These are phyloP conservation scores for Pardalotus punctatus DNA, from an alignment of 2,113 vertebrate genomes.

Conservation along the genomic window DNA sequence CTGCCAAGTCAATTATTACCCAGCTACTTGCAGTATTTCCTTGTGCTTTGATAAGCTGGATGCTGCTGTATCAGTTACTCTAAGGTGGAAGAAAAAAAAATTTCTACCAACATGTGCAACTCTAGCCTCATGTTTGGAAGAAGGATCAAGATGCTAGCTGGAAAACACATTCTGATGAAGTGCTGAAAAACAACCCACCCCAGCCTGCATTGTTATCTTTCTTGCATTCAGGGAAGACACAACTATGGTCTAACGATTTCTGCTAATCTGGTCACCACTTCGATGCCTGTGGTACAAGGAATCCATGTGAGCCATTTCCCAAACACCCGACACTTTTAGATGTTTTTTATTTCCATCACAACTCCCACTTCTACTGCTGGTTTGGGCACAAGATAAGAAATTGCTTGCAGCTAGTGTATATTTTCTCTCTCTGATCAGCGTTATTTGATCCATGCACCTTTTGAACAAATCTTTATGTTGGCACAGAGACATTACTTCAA, in stretches of 20 bases:
- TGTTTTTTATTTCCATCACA: not conserved
- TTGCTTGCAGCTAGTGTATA: not conserved
- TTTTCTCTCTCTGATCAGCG: not conserved
- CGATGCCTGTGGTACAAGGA: not conserved
- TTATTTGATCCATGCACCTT: not conserved
- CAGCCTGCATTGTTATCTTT: not conserved
- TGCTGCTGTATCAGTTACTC: not conserved
- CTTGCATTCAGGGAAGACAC: slow-evolving; percentile 4
- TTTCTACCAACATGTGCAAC: not conserved
- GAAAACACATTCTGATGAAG: not conserved
- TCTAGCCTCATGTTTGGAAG: not conserved
- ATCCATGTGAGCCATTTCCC: not conserved
- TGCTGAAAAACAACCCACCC: not conserved
- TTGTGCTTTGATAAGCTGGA: not conserved
- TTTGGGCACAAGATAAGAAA: slow-evolving; percentile 9
- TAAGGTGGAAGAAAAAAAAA: not conserved
- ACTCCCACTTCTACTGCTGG: not conserved
- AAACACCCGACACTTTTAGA: not conserved
- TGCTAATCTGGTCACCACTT: slow-evolving; percentile 4
- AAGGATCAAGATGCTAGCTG: not conserved
- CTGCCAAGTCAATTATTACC: not conserved
- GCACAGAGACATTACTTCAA: not conserved
- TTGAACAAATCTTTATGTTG: not conserved
- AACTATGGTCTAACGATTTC: slow-evolving; percentile 12
- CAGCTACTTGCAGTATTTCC: not conserved